phyloP scores from a whole-genome alignment of 2,113 vertebrate genomes.

The Onychorhynchus coronatus region DNA sequence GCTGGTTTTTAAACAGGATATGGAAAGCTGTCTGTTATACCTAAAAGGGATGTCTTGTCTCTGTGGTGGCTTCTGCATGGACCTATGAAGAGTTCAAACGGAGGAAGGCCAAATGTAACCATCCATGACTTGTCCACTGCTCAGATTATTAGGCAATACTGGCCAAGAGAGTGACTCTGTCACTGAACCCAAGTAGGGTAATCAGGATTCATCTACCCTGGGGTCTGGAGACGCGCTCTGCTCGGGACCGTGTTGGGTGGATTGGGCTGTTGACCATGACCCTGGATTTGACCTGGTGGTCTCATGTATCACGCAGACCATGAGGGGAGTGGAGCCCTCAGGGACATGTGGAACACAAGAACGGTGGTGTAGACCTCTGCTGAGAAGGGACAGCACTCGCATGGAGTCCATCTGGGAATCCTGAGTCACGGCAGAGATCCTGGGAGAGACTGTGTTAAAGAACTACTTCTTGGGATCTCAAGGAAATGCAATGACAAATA shows the following conservation, averaged over 20 bases:
- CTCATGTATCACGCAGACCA: not conserved
- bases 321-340: not conserved
- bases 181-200: not conserved
- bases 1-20: not conserved
- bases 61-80: not conserved
- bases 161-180: not conserved
- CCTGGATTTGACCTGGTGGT: not conserved
- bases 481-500: not conserved
- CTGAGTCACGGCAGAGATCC: not conserved
- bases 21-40: not conserved
- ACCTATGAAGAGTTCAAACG: not conserved
- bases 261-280: not conserved
- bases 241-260: not conserved
- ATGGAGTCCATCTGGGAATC: not conserved
- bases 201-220: not conserved
- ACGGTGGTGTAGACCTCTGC: rapidly evolving
- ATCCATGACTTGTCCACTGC: not conserved
- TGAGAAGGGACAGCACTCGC: not conserved
- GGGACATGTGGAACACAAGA: rapidly evolving
- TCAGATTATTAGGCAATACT: not conserved
- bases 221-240: not conserved
- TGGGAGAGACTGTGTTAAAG: not conserved
- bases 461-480: not conserved
- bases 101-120: not conserved
- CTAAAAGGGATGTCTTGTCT: not conserved